Evolutionary conservation across 2,888 invertebrate species (phyloP).

Genomic region (Chloromyia formosa): DNA sequence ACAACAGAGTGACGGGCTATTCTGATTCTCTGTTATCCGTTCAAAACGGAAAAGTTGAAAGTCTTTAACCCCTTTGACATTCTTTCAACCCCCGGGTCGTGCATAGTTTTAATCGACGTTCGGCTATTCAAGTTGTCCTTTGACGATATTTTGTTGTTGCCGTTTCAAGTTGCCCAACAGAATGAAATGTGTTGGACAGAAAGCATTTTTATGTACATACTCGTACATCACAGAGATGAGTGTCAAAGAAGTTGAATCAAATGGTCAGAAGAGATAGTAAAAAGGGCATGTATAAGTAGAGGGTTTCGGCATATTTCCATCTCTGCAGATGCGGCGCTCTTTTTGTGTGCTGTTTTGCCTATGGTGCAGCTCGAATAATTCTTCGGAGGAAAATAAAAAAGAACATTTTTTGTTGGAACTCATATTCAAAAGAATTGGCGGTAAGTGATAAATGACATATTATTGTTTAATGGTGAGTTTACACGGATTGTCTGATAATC

Average conservation of each 20-base stretch:
- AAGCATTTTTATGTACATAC: constrained; percentile 39
- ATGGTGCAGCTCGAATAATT: background rate
- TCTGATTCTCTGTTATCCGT: constrained; percentile 1
- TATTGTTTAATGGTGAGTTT: too few species aligned
- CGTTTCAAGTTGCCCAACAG: background rate
- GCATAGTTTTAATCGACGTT: constrained; percentile 21
- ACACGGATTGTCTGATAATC: too few species aligned
- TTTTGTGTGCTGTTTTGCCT: background rate
- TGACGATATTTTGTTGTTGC: background rate
- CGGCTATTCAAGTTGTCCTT: constrained; percentile 8
- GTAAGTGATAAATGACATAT: background rate
- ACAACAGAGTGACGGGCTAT: constrained; percentile 16
- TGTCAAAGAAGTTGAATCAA: constrained; percentile 52
- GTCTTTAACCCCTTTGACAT: constrained; percentile 35
- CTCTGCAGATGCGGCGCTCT: background rate
- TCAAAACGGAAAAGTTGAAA: constrained; percentile 23
- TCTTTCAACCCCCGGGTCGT: background rate
- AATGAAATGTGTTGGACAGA: background rate
- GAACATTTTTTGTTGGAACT: background rate
- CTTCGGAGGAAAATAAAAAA: constrained; percentile 20
- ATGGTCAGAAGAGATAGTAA: constrained; percentile 52
- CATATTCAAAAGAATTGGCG: background rate
- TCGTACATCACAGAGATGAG: constrained; percentile 2
- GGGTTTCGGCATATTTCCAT: background rate
- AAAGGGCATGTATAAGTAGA: constrained; percentile 4